Conservation (phyloP, 2,797 vertebrate species). For the Glyptemys insculpta region DNA sequence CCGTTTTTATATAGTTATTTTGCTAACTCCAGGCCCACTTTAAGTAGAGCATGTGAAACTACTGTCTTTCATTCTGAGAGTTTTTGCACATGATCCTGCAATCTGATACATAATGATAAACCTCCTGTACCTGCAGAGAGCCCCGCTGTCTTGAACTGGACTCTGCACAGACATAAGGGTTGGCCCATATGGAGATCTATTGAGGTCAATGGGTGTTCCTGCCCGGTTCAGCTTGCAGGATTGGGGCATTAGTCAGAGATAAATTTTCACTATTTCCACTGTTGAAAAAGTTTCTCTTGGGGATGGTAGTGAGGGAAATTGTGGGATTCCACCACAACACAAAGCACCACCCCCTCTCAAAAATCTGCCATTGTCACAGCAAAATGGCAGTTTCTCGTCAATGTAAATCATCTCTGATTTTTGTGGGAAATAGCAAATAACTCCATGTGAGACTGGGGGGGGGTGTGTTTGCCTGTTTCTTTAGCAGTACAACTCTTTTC, state of each 20-base stretch:
- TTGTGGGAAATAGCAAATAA: accelerated
- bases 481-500: slow-evolving; percentile 37
- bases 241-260: not conserved
- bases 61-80: too few species aligned
- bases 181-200: too few species aligned
- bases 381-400: not conserved
- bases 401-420: not conserved
- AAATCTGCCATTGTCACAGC: not conserved
- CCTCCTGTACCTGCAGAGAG: too few species aligned
- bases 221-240: not conserved
- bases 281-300: not conserved
- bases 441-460: not conserved
- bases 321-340: not conserved
- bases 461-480: not conserved
- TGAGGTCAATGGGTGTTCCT: not conserved
- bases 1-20: too few species aligned
- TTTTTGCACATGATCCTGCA: too few species aligned
- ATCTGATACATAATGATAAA: too few species aligned
- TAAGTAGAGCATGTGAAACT: too few species aligned
- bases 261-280: not conserved
- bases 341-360: not conserved
- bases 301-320: not conserved
- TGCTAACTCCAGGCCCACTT: too few species aligned
- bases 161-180: too few species aligned
- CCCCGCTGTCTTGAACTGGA: too few species aligned